Percentiles rank a stretch among this genome's conserved stretches.
These are phyloP conservation scores for Masticophis lateralis DNA, from an alignment of 2,797 vertebrate genomes.

Conservation along the genomic window DNA sequence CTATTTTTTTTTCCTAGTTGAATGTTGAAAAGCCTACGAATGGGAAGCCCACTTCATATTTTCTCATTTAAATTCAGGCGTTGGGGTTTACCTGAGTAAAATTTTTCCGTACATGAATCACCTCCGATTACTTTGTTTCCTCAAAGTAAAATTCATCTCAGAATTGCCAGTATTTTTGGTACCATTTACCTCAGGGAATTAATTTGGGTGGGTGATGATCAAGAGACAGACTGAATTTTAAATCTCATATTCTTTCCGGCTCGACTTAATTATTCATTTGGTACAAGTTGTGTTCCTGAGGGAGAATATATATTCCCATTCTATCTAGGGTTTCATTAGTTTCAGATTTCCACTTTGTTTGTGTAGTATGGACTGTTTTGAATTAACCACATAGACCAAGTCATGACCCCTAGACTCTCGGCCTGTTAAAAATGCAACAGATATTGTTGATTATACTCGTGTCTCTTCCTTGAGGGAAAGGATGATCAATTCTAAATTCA, in stretches of 20 bases:
- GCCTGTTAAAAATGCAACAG: not conserved
- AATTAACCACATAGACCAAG: not conserved
- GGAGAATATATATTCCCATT: not conserved
- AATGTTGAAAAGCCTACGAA: not conserved
- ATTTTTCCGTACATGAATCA: not conserved
- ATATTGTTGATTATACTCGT: not conserved
- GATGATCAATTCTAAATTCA: not conserved
- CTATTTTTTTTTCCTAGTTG: not conserved
- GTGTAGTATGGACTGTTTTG: not conserved
- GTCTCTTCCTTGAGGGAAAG: not conserved
- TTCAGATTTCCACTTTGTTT: not conserved
- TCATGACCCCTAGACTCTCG: not conserved
- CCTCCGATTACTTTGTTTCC: not conserved
- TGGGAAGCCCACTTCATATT: not conserved
- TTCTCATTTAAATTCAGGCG: not conserved
- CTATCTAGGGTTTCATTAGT: not conserved
- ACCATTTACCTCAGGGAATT: not conserved
- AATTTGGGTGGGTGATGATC: not conserved
- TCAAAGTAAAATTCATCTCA: not conserved
- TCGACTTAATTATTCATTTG: not conserved
- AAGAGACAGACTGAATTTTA: not conserved
- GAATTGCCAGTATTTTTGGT: not conserved
- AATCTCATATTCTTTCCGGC: not conserved
- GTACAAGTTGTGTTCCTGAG: not conserved
- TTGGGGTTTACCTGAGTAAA: not conserved